phyloP scores from a whole-genome alignment of 1,140 invertebrate genomes.

The Zaprionus camerounensis region DNA sequence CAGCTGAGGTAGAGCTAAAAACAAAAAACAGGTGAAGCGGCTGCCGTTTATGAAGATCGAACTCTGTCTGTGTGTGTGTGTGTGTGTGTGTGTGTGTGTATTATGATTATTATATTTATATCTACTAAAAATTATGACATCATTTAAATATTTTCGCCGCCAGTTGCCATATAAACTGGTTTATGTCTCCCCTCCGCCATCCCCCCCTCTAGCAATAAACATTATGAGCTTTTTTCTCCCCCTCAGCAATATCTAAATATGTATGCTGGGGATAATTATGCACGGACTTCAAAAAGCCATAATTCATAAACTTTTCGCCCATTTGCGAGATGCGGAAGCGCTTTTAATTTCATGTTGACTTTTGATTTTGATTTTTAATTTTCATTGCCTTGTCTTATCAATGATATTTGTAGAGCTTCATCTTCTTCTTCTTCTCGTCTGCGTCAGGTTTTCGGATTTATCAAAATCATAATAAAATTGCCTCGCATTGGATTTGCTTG shows the following conservation, averaged over 20 bases:
- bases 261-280: constrained; percentile 60
- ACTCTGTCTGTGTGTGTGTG: constrained; percentile 50
- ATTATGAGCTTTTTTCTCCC: not conserved
- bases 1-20: constrained; percentile 26
- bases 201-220: constrained; percentile 9
- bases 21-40: constrained; percentile 52
- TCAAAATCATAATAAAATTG: constrained; percentile 15
- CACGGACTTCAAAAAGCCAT: constrained; percentile 68
- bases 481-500: constrained; percentile 38
- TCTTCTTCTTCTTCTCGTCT: not conserved
- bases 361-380: constrained; percentile 42
- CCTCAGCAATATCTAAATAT: constrained; percentile 21
- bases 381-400: constrained; percentile 53
- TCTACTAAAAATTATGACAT: constrained; percentile 78
- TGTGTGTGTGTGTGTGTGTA: constrained; percentile 64
- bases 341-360: constrained; percentile 62
- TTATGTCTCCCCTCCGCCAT: constrained; percentile 31
- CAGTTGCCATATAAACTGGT: constrained; percentile 73
- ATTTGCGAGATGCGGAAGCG: constrained; percentile 73
- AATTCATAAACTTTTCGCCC: constrained; percentile 78
- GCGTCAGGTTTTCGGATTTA: constrained; percentile 8
- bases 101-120: constrained; percentile 73
- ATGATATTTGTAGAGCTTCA: constrained; percentile 27
- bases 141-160: constrained; percentile 80
- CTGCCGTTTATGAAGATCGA: constrained; percentile 58